Base-by-base conservation (phyloP, 2,888 invertebrate species). In the Pristionchus mayeri region DNA sequence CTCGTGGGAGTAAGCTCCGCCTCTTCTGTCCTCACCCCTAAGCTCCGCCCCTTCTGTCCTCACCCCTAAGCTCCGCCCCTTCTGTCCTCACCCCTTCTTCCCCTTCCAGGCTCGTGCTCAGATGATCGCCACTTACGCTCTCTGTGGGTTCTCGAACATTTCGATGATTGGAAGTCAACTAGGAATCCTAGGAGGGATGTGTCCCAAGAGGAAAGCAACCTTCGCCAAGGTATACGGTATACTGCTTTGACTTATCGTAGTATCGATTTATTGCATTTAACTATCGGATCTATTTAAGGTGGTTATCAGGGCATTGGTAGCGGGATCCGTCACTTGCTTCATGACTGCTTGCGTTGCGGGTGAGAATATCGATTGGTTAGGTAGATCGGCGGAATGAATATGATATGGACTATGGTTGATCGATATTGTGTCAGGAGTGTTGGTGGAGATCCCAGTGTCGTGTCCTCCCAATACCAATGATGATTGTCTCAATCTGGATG, bases 71-170 rank as follows among this genome's bases (percentile, higher is more conserved):
- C 24, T 44, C 21, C 4, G 30, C 40, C 18, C 30, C 11, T 27
- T 63, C 63, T 63, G 3, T 34, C 63, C 21, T 30, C 13, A 52
- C 30, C 27, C 27, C n/a, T n/a, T 52, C 18, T 30, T 1, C 30
- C 37, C 67, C 21, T 81, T 57, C 18, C 44, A 86, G 88, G 85
- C 85, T 4, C 87, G 91, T 21, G 89, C 91, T 6, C 86, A 86
- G 48, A 91, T 92, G 88, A 91, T 91, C 54, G 90, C 90, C 30
- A 91, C 90, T 1, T 94, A 93, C 87, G 94, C 94, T 0, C 89
- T 94, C 75, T 94, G 94, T 89, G 94, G 94, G 4, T 94, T 94
- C 89, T 92, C 94, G 48, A 94, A 94, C 88, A 89, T 94, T 40
- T 90, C 93, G 50, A 93, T 93, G 37, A 93, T 94, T 52, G 94